Conservation (phyloP, 2,888 invertebrate genomes). For the Trachelus tabidus region DNA sequence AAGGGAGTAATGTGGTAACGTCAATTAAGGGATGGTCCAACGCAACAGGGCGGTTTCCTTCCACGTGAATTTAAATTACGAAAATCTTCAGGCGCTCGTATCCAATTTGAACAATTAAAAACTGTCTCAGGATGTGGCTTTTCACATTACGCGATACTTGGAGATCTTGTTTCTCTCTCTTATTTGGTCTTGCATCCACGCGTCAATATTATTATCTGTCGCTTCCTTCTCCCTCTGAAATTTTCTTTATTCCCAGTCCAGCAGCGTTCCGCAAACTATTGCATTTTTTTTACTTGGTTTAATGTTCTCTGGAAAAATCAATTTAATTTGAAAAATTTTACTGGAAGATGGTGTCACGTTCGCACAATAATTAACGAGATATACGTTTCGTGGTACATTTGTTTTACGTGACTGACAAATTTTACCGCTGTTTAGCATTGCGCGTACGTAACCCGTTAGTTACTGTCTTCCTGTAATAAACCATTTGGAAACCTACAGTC, state of each 20-base stretch:
- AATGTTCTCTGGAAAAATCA: neutral
- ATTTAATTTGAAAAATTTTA: neutral
- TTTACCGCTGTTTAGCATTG: no score
- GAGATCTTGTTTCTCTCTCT: constrained; percentile 5
- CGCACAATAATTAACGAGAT: neutral
- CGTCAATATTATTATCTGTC: no score
- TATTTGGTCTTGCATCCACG: neutral
- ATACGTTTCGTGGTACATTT: neutral
- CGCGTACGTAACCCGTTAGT: no score
- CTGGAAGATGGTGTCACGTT: neutral
- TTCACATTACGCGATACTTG: no score
- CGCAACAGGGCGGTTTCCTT: constrained; percentile 5
- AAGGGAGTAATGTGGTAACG: neutral
- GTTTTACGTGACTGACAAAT: no score
- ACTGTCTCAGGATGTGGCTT: neutral
- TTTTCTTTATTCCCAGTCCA: no score
- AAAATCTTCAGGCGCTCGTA: neutral
- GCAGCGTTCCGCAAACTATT: no score
- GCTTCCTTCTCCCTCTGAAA: no score
- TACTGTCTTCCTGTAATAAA: no score
- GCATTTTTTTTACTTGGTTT: no score
- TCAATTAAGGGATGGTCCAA: neutral
- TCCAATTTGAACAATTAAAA: neutral
- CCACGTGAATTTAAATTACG: neutral
- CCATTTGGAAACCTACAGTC: no score